phyloP scores from a whole-genome alignment of 2,113 vertebrate genomes.

The Apus apus region DNA sequence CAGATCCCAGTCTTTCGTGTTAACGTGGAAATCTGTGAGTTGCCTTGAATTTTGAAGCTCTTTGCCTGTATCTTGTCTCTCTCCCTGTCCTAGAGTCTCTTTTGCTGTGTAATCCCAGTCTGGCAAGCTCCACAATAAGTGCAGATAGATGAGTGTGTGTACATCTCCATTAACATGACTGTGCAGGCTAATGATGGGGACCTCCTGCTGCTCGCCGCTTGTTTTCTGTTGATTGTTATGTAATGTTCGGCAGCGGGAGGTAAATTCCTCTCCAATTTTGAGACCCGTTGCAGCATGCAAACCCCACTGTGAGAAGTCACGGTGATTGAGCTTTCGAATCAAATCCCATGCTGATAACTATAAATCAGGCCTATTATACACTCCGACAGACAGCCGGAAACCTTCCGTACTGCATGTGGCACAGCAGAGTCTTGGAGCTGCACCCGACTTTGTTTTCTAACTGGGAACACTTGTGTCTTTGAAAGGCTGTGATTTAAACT shows the following conservation, averaged over 20 bases:
- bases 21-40: not conserved
- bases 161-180: slow-evolving; percentile 72
- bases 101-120: slow-evolving; percentile 6
- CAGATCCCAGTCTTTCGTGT: not conserved
- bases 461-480: not conserved
- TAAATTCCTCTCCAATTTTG: slow-evolving; percentile 87
- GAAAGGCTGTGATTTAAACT: not conserved
- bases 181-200: slow-evolving; percentile 74
- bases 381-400: slow-evolving; percentile 66
- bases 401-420: slow-evolving; percentile 43
- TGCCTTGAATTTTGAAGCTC: not conserved
- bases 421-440: slow-evolving; percentile 44
- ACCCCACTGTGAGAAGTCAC: slow-evolving; percentile 80
- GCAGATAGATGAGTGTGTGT: slow-evolving; percentile 64
- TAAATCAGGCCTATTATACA: slow-evolving; percentile 82
- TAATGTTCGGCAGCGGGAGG: slow-evolving; percentile 85
- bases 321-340: slow-evolving; percentile 83
- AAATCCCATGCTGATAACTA: slow-evolving; percentile 81
- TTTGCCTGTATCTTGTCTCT: not conserved
- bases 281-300: slow-evolving; percentile 78
- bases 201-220: slow-evolving; percentile 80
- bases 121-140: slow-evolving; percentile 59
- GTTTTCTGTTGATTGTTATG: slow-evolving; percentile 87
- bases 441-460: not conserved
- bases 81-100: not conserved